Base-by-base conservation (phyloP, 2,797 vertebrate species). In the Pseudomugil gertrudae region DNA sequence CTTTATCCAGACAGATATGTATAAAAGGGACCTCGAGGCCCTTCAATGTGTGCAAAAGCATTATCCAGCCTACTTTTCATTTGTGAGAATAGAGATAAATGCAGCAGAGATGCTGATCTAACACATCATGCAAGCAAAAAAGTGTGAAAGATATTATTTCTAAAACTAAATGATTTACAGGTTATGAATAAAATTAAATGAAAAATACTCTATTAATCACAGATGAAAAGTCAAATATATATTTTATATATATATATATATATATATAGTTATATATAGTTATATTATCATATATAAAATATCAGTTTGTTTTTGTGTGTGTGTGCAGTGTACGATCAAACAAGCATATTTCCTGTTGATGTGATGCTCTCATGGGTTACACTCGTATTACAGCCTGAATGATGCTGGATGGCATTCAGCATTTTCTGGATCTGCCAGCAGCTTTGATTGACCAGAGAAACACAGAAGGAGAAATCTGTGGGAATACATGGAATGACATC, bases 1-100 rank as follows among this genome's bases (percentile, higher is more conserved):
- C 5, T 52, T 17, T 29, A 52, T 27, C 24, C 26, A 52, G 50
- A 29, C 40, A 19, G 40, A 72, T 23, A 17, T 55, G 51, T 47
- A 57, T 50, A 56, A 17, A 69, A 21, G n/a, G 26, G 8, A 26
- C n/a, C 43, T 51, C 4, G 19, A 47, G 32, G 13, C 35, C 2
- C 30, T 8, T 57, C 29, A 3, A 9, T 50, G 45, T 23, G 47
- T 24, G 15, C 14, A 52, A 26, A 17, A 52, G 14, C 6, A 8
- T 52, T 29, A 1, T 26, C 15, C 3, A 27, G 24, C 26, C 14
- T n/a, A 17, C 27, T 10, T 19, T 43, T 58, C 9, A 43, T 29
- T 13, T 43, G 23, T 4, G 24, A 11, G 15, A 40, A 5, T 36
- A 43, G 29, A 43, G 36, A 13, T 13, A 26, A 29, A 27, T 43